phyloP scores from a whole-genome alignment of 2,888 invertebrate species.

The Lysandra bellargus region DNA sequence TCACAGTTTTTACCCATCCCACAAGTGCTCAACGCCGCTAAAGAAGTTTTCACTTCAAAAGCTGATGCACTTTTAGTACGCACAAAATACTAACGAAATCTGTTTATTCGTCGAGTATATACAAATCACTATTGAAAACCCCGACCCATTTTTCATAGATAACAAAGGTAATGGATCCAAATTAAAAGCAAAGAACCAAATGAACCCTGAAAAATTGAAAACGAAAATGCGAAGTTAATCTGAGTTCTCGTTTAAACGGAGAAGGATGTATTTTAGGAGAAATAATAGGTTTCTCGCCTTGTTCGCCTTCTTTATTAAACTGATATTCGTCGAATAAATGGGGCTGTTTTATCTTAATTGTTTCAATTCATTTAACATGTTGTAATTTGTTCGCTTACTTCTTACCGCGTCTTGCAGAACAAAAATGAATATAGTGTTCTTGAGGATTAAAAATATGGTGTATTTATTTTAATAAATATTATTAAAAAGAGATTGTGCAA shows the following conservation, averaged over 20 bases:
- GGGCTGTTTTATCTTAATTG: conserved; percentile 47
- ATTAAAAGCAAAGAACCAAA: conserved; percentile 37
- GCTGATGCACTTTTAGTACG: not conserved
- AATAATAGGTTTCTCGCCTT: conserved; percentile 50
- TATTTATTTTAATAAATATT: too few relatives aligned
- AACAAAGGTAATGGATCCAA: conserved; percentile 36
- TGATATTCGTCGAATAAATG: conserved; percentile 47
- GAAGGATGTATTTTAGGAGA: conserved; percentile 46
- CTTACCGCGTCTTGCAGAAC: not conserved
- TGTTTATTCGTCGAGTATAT: not conserved
- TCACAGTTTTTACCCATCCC: too few relatives aligned
- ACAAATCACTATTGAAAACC: not conserved
- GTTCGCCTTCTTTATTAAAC: conserved; percentile 52
- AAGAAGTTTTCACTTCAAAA: too few relatives aligned
- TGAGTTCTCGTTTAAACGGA: conserved; percentile 43
- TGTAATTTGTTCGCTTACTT: not conserved
- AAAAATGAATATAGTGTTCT: too few relatives aligned
- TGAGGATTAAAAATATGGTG: too few relatives aligned
- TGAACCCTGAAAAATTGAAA: conserved; percentile 38
- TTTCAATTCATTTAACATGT: conserved; percentile 39
- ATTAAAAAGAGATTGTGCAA: too few relatives aligned
- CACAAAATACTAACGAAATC: not conserved
- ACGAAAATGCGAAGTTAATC: conserved; percentile 42
- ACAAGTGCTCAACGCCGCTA: too few relatives aligned
- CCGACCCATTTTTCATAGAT: conserved; percentile 19